Evolutionary conservation across 2,797 vertebrate species (phyloP), one percentile per base, ranked within the genome.

Genomic region (Sebastolobus altivelis): DNA sequence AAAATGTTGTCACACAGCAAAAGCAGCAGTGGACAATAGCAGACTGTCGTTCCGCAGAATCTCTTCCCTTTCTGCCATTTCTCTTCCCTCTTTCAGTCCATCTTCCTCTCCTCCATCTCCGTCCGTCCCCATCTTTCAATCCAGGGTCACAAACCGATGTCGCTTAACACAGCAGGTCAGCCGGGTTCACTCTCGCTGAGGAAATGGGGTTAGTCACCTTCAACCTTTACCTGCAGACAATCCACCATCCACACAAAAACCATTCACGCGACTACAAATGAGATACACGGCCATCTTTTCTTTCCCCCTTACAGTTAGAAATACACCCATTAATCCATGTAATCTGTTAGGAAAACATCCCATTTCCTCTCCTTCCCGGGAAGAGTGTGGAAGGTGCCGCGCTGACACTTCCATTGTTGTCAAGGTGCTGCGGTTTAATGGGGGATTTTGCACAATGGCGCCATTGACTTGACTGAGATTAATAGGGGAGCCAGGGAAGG

Each of bases 391-490:
- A 87, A 86, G 83, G 76, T 82, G 76, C 83, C 29, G 18, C 84
- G 52, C 73, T 86, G 79, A 88, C 88, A 85, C 77, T 75, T 83
- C 75, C 79, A 92, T 94, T 94, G 89, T 93, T 69, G 72, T 82
- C 59, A 78, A 86, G 81, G 89, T 87, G 80, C 79, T 78, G 33
- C 35, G n/a, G 77, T 90, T 87, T 93, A 94, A 94, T 92, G 83
- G 81, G 54, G 67, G 87, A 77, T 88, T 92, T 87, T 87, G 65
- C 84, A 91, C 92, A 92, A 89, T 91, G 80, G 87, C 12, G 25
- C 87, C 81, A 85, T 87, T 89, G 89, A 92, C 86, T 91, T 83
- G 88, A 88, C 89, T 89, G 87, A 93, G 92, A 94, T 88, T 88
- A 94, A 94, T 92, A 90, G 86, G 27, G 66, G 72, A 79, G 62